phyloP scores from a whole-genome alignment of 2,797 vertebrate species.

The Sardinella longiceps region DNA sequence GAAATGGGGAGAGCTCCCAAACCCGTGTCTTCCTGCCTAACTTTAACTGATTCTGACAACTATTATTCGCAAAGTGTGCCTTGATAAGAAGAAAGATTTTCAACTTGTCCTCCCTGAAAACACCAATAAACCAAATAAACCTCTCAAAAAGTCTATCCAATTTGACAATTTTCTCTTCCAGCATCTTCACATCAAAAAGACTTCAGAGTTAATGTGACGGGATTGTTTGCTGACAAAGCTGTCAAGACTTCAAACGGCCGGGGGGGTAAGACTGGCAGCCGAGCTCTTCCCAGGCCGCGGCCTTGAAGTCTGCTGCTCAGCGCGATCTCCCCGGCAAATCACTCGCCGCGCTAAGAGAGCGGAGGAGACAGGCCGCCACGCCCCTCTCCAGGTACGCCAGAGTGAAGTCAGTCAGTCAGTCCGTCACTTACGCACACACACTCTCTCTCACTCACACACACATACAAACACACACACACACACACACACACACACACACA shows the following conservation, averaged over 20 bases:
- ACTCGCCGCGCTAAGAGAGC: constrained; percentile 60
- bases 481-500: constrained; percentile 8
- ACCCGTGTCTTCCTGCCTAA: neutral
- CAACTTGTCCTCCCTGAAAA: constrained; percentile 54
- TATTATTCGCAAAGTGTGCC: constrained; percentile 53
- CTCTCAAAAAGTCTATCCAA: constrained; percentile 52
- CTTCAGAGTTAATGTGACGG: constrained; percentile 64
- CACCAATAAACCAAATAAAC: constrained; percentile 51
- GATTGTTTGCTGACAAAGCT: constrained; percentile 74
- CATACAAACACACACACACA: constrained; percentile 41
- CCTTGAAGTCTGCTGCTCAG: constrained; percentile 67
- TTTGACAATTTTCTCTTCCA: constrained; percentile 59
- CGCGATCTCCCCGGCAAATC: constrained; percentile 68
- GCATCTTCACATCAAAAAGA: constrained; percentile 69
- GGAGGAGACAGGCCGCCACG: constrained; percentile 71
- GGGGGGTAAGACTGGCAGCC: constrained; percentile 63
- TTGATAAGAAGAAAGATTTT: constrained; percentile 53
- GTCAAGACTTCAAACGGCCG: constrained; percentile 75
- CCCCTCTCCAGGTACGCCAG: constrained; percentile 62
- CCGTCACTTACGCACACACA: constrained; percentile 44
- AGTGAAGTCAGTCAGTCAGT: constrained; percentile 39
- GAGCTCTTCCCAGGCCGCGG: constrained; percentile 55
- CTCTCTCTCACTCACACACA: constrained; percentile 49
- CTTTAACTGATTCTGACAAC: constrained; percentile 33
- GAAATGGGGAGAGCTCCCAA: neutral